Base-by-base conservation (phyloP, 2,888 invertebrate species). In the Cinara cedri region DNA sequence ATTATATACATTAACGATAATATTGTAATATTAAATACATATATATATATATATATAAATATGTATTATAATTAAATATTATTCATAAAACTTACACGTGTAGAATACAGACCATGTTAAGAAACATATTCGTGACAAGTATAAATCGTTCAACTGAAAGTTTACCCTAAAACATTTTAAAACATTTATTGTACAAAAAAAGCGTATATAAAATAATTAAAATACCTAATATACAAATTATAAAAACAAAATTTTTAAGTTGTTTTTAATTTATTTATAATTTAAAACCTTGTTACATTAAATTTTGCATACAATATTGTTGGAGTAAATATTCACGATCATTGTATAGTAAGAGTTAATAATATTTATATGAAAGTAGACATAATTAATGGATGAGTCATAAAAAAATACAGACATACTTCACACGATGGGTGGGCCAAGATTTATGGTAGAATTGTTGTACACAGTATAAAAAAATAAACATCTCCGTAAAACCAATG, bases 31-130 rank as follows among this genome's bases (percentile, higher is more conserved):
- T 51, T 16, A n/a, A n/a, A 16, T 51, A n/a, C 10, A 8, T 8
- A 44, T 44, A 10, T 44, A 44, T 44, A 8, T 8, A 10, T 44
- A 8, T 4, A 1, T 51, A 13, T 51, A 51, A n/a, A 54, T n/a
- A 54, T 19, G n/a, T 19, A 6, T n/a, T 46, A 10, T 13, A 46
- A 46, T 10, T 10, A 1, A 46, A 46, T 46, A 46, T 44, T 44
- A 44, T 46, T 46, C 10, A 19, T n/a, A 54, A 19, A 49, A 72
- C 72, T 72, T 60, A 72, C 72, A 57, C 14, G 60, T 8, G 24
- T n/a, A 46, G 11, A 72, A 14, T 49, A 46, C 13, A 46, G 24
- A 46, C 72, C 72, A 72, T 4, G 60, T 26, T 46, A 60, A 19
- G 26, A 72, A 72, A 60, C 57, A 57, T 13, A 42, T 9, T 46